Evolutionary conservation across 2,888 invertebrate genomes (phyloP).

Genomic region (Drosophila lacicola): DNA sequence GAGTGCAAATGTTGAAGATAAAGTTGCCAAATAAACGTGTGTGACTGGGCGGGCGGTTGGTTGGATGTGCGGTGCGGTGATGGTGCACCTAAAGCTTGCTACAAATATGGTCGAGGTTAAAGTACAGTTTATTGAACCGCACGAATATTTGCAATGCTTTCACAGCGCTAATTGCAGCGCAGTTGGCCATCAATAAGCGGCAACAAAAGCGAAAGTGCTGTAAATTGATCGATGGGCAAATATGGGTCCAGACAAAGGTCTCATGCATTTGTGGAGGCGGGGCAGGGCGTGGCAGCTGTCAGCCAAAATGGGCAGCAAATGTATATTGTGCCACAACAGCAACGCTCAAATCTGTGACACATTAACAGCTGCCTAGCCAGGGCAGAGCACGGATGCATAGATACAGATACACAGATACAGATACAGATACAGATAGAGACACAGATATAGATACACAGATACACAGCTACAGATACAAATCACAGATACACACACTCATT

Average conservation of each 20-base stretch:
- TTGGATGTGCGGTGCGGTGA: not conserved
- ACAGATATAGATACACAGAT: conserved; percentile 19
- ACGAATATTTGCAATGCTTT: too few relatives aligned
- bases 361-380: conserved; percentile 54
- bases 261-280: not conserved
- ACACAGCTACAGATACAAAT: conserved; percentile 20
- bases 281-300: conserved; percentile 25
- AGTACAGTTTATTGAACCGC: conserved; percentile 73
- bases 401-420: not conserved
- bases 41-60: not conserved
- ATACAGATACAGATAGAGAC: conserved; percentile 1
- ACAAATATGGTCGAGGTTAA: conserved; percentile 44
- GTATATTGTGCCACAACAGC: conserved; percentile 30
- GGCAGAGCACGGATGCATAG: not conserved
- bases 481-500: conserved; percentile 4
- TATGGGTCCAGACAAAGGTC: conserved; percentile 44
- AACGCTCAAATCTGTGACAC: conserved; percentile 45
- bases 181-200: conserved; percentile 35
- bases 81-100: conserved; percentile 7
- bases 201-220: conserved; percentile 66
- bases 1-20: conserved; percentile 38
- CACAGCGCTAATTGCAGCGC: conserved; percentile 61
- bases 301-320: conserved; percentile 6
- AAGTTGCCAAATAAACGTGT: conserved; percentile 28
- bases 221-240: conserved; percentile 72